These are phyloP conservation scores for Loriculus beryllinus DNA, from an alignment of 2,797 vertebrate genomes.

Conservation along the genomic window DNA sequence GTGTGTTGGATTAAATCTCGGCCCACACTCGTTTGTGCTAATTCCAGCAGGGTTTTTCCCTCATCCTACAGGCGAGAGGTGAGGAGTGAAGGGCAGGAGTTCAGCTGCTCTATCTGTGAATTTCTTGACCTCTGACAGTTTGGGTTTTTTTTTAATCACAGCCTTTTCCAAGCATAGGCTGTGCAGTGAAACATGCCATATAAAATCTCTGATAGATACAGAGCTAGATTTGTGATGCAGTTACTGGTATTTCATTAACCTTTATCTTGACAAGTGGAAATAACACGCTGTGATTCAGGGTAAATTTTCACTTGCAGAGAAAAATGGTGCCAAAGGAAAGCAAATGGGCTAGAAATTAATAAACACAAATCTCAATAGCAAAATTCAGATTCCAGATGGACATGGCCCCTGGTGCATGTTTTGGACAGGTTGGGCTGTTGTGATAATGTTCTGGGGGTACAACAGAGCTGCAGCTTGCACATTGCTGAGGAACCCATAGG, in stretches of 20 bases:
- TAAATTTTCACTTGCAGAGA: constrained; percentile 42
- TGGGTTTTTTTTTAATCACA: background rate
- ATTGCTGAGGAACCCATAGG: background rate
- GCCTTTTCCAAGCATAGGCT: constrained; percentile 21
- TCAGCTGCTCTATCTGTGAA: background rate
- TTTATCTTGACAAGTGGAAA: constrained; percentile 67
- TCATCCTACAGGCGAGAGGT: background rate
- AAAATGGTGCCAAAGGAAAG: constrained; percentile 37
- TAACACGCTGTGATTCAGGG: constrained; percentile 42
- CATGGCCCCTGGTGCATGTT: background rate
- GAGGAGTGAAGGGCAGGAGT: background rate
- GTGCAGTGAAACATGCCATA: background rate
- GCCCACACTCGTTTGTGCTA: background rate
- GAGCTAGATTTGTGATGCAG: constrained; percentile 36
- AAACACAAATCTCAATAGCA: background rate
- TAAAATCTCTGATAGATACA: constrained; percentile 10
- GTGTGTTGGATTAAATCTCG: background rate
- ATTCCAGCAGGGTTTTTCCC: background rate
- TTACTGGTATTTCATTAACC: constrained; percentile 65
- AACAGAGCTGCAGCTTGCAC: rapidly evolving
- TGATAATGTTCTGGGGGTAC: background rate
- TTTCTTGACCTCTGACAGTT: constrained; percentile 22
- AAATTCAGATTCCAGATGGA: background rate
- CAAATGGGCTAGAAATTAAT: constrained; percentile 18
- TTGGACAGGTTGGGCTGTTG: rapidly evolving